Base-by-base conservation (phyloP, 2,888 invertebrate species). In the Sinohyriopsis cumingii region DNA sequence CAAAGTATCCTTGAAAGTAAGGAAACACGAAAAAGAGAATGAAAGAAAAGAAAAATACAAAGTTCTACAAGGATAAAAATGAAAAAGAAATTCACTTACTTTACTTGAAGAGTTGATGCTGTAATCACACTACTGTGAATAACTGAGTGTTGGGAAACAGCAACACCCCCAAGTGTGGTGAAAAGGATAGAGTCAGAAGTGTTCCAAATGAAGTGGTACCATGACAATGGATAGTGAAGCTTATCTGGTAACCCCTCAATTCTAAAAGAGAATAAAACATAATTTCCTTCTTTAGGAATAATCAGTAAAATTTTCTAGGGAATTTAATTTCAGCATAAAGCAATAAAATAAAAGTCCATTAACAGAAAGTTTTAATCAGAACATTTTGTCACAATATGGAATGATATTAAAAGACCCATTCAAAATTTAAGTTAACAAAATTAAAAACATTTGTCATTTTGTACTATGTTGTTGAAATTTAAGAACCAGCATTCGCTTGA, bases 121-220 rank as follows among this genome's bases (percentile, higher is more conserved):
- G 68, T 64, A 9, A 78, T 60, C 19, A 65, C 57, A 25, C 76
- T 76, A 60, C 60, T 73, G 65, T 77, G 76, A 6, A 82, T 68
- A 4, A 79, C 62, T 57, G 81, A 82, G 67, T 77, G 73, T 22
- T 75, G 74, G 15, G 64, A 63, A 2, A 67, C 63, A 4, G 67
- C 64, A 33, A 67, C 67, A 65, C 75, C 72, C 12, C 53, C 55
- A 33, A 77, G 75, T 55, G 71, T 68, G 60, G 68, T 68, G 65
- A 82, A 79, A 18, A 80, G 56, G 19, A 82, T 59, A 18, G 62
- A 63, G 45, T 79, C 77, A 33, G 71, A 66, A 15, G 68, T 68
- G 19, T 79, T 25, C 79, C 79, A 79, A 15, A 67, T 68, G 59
- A 79, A 71, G 64, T 81, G 81, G 22, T 71, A 69, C 56, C 76